These are phyloP conservation scores for Lichenostomus cassidix DNA, from an alignment of 2,113 vertebrate genomes.

Conservation along the genomic window DNA sequence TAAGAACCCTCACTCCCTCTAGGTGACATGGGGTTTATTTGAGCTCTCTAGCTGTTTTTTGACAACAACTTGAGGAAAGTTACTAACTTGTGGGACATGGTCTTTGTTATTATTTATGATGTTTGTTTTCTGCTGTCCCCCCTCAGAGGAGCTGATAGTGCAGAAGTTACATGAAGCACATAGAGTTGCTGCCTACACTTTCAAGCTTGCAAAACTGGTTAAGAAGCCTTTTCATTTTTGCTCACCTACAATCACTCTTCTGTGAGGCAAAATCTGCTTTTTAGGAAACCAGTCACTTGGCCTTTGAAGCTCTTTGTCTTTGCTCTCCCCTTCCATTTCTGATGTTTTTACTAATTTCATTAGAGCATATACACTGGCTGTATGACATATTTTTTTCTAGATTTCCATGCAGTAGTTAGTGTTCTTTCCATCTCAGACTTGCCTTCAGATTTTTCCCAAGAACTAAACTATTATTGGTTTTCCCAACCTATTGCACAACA, in stretches of 20 bases:
- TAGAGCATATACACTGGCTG: background rate
- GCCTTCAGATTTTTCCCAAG: background rate
- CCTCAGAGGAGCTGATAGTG: background rate
- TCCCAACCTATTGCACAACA: background rate
- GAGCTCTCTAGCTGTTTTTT: background rate
- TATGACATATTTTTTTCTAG: background rate
- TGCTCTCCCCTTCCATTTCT: background rate
- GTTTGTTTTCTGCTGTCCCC: background rate
- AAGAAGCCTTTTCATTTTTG: background rate
- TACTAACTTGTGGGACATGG: background rate
- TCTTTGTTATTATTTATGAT: background rate
- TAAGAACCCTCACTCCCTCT: background rate
- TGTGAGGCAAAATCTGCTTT: background rate
- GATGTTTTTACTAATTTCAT: background rate
- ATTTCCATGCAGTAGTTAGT: background rate
- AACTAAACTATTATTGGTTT: background rate
- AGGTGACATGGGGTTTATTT: background rate
- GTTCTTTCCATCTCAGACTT: background rate
- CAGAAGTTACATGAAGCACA: rapidly evolving
- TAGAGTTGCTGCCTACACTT: background rate
- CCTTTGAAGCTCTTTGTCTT: background rate
- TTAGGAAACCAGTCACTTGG: background rate
- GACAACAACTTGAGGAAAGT: background rate
- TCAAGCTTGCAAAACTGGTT: background rate
- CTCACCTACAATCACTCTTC: background rate